A percentile compares a stretch with the other conserved stretches of the same genome.
phyloP scores from a whole-genome alignment of 2,888 invertebrate genomes.

The Steinernema scapterisci region DNA sequence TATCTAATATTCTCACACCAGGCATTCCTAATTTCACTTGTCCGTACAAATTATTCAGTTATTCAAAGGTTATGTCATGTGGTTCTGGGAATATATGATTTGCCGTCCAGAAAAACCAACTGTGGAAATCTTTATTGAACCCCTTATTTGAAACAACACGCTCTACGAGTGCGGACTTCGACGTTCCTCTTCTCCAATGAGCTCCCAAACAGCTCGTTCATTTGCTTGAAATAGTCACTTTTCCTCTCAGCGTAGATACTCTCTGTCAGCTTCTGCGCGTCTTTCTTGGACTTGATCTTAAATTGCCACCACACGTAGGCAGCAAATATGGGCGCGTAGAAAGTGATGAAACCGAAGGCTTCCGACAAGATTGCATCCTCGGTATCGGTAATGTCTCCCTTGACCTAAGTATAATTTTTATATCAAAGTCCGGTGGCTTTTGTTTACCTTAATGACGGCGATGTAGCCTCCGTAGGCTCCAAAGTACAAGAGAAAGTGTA shows the following conservation, averaged over 20 bases:
- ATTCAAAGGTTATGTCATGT: too few species aligned
- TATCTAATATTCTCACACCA: too few species aligned
- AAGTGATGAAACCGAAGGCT: not conserved
- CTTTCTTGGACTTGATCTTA: not conserved
- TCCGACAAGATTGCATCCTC: conserved; percentile 7
- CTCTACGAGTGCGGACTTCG: not conserved
- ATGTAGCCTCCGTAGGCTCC: not conserved
- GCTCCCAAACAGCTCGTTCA: conserved; percentile 4
- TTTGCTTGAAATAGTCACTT: conserved; percentile 4
- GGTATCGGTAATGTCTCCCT: not conserved
- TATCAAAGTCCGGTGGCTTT: too few species aligned
- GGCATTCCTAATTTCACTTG: too few species aligned
- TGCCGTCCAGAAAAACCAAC: too few species aligned
- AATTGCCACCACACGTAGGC: conserved; percentile 8
- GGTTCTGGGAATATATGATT: too few species aligned
- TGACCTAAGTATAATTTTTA: too few species aligned
- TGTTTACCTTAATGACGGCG: not conserved
- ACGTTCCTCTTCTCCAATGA: not conserved
- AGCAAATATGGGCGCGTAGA: conserved; percentile 16
- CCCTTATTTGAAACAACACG: not conserved
- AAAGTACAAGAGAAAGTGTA: conserved; percentile 2
- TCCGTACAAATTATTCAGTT: too few species aligned
- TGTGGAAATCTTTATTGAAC: too few species aligned
- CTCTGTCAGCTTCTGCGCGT: not conserved
- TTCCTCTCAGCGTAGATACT: not conserved